Conservation (phyloP, 1,140 invertebrate species). For the Drosophila neocordata region DNA sequence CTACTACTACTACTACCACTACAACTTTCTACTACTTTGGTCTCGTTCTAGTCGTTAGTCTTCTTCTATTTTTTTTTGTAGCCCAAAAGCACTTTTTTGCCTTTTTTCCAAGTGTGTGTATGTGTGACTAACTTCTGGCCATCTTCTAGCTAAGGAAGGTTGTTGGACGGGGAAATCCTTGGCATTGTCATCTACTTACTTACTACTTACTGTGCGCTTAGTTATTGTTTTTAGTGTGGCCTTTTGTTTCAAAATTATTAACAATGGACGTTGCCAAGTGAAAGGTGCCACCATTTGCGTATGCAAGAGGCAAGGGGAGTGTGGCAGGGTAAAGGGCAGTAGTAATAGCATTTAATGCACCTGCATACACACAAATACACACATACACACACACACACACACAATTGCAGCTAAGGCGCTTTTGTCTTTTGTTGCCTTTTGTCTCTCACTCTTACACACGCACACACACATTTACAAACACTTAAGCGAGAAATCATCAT, state of each 20-base stretch:
- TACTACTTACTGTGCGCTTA: slow-evolving; percentile 79
- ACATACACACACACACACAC: slow-evolving; percentile 14
- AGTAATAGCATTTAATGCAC: slow-evolving; percentile 79
- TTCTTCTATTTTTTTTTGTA: slow-evolving; percentile 34
- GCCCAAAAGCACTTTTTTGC: slow-evolving; percentile 53
- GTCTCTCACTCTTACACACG: slow-evolving; percentile 27
- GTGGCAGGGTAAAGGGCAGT: slow-evolving; percentile 6
- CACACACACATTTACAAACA: slow-evolving; percentile 25
- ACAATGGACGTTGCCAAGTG: slow-evolving; percentile 72
- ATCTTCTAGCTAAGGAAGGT: slow-evolving; percentile 15
- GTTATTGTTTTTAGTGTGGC: slow-evolving; percentile 78
- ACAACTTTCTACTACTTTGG: slow-evolving; percentile 41
- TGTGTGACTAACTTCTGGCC: slow-evolving; percentile 45
- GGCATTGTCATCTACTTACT: slow-evolving; percentile 75
- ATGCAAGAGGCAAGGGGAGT: not conserved
- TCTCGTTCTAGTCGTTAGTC: slow-evolving; percentile 36
- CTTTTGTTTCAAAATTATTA: slow-evolving; percentile 76
- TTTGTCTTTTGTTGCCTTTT: slow-evolving; percentile 57
- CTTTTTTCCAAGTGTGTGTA: not conserved
- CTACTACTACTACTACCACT: slow-evolving; percentile 34
- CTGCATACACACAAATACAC: slow-evolving; percentile 39
- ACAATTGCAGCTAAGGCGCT: slow-evolving; percentile 50
- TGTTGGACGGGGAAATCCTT: slow-evolving; percentile 1
- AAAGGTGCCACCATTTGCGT: slow-evolving; percentile 38
- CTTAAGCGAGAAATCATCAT: slow-evolving; percentile 41